Conservation (phyloP, 2,888 invertebrate genomes). For the Diloba caeruleocephala region DNA sequence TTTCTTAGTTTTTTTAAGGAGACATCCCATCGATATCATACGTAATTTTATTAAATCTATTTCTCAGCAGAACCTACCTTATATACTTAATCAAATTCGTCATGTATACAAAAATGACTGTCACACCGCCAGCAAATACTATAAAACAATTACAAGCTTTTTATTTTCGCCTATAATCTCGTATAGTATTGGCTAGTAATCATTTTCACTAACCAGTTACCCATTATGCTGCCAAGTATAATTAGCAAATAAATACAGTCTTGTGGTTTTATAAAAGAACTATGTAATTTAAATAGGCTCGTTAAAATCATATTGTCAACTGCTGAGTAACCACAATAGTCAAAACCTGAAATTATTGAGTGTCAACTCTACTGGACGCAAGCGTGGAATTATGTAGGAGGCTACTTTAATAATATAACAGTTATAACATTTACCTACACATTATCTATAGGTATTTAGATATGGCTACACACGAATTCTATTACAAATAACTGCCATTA, state of each 20-base stretch:
- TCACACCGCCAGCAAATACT: constrained; percentile 43
- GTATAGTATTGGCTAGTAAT: constrained; percentile 34
- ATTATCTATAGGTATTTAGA: constrained; percentile 49
- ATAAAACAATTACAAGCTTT: constrained; percentile 24
- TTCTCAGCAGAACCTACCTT: constrained; percentile 49
- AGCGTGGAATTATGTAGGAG: constrained; percentile 71
- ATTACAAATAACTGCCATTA: constrained; percentile 30
- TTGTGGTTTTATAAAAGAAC: constrained; percentile 62
- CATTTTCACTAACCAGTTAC: constrained; percentile 55
- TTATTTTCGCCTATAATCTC: constrained; percentile 19
- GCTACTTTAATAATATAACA: constrained; percentile 70
- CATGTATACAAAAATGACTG: constrained; percentile 49
- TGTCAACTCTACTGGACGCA: constrained; percentile 73
- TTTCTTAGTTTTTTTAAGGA: constrained; percentile 52
- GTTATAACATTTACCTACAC: constrained; percentile 65
- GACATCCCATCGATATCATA: constrained; percentile 48
- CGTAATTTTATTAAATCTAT: constrained; percentile 39
- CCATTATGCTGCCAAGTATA: constrained; percentile 54
- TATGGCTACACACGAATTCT: constrained; percentile 60
- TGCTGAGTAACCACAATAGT: constrained; percentile 54
- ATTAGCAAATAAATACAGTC: constrained; percentile 66
- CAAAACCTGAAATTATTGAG: constrained; percentile 41
- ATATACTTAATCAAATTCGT: constrained; percentile 49
- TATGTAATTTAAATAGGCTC: constrained; percentile 46
- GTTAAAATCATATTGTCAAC: constrained; percentile 42